These are phyloP conservation scores for Drosophila parthenogenetica DNA, from an alignment of 2,888 invertebrate genomes.

Conservation along the genomic window DNA sequence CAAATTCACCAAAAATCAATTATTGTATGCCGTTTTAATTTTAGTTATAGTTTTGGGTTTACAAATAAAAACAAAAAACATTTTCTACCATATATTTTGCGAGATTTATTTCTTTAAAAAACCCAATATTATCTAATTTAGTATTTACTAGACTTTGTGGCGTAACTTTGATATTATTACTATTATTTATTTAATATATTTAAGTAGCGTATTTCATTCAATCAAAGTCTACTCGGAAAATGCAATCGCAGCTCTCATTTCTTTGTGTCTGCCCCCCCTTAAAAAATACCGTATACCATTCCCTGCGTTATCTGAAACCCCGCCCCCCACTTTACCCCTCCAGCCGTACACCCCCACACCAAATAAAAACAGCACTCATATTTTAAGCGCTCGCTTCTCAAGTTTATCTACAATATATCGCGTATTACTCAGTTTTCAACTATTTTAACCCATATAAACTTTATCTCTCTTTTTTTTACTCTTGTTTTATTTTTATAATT, in stretches of 20 bases:
- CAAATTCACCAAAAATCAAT: constrained; percentile 41
- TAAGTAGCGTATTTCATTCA: constrained; percentile 26
- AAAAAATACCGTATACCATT: not conserved
- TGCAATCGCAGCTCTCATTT: constrained; percentile 34
- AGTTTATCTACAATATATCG: constrained; percentile 43
- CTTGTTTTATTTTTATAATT: constrained; percentile 20
- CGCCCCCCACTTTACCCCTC: not conserved
- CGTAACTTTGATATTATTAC: constrained; percentile 23
- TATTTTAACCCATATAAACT: constrained; percentile 3
- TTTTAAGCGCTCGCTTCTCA: constrained; percentile 50
- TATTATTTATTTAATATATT: constrained; percentile 5
- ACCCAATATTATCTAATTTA: constrained; percentile 18
- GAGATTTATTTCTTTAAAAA: not conserved
- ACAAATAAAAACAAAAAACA: constrained; percentile 7
- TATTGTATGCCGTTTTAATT: constrained; percentile 52
- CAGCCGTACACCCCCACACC: not conserved
- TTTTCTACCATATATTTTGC: constrained; percentile 6
- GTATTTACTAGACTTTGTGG: constrained; percentile 27
- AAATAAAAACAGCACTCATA: constrained; percentile 25
- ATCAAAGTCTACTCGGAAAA: constrained; percentile 17
- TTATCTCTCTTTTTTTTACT: constrained; percentile 7
- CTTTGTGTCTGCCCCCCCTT: constrained; percentile 15
- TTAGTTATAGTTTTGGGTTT: constrained; percentile 44
- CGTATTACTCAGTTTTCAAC: constrained; percentile 18
- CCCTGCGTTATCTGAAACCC: constrained; percentile 4